Base-by-base conservation (phyloP, 2,888 invertebrate species). In the Lysandra coridon region DNA sequence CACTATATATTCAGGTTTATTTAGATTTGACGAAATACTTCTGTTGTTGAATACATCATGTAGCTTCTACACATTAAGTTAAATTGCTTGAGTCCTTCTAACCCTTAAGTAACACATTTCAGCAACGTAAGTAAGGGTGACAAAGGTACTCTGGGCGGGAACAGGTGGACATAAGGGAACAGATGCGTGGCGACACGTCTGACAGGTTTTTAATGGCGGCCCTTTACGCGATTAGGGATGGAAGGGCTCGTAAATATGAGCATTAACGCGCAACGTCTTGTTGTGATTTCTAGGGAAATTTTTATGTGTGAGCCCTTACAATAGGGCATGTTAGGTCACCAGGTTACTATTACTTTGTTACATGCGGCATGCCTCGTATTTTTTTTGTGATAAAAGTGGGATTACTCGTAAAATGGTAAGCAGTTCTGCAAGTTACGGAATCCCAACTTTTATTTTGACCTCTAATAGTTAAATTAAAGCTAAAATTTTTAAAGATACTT, bases 131-230 rank as follows among this genome's bases (percentile, higher is more conserved):
- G 33, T 69, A 33, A 69, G 69, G 33, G 69, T 33, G 69, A 69
- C 33, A 37, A 37, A 69, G 33, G 69, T 69, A 37, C 69, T 69
- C 23, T 85, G 83, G 84, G 86, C 85, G 88, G 90, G 85, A 87
- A 87, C 91, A 91, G 91, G 90, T 91, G 91, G 87, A 85, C 85
- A 88, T 86, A 89, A 80, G 82, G 81, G 84, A 83, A 84, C 86
- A 87, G 87, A 86, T 87, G 87, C 78, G 86, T 69, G 79, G 79
- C 83, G 83, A 84, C 84, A 82, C 81, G 62, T 57, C 33, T 30
- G 79, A 79, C 79, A 74, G 75, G 74, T 40, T 79, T 79, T 79
- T 79, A 79, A 79, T 79, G 75, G 78, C 62, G 62, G 79, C n/a
- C 75, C 73, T 33, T 69, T 69, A 69, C 37, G 69, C 69, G 33